A percentile compares a stretch with the other conserved stretches of the same genome.
These are phyloP conservation scores for Stegodyphus mimosarum DNA, from an alignment of 1,140 invertebrate species.

Conservation along the genomic window DNA sequence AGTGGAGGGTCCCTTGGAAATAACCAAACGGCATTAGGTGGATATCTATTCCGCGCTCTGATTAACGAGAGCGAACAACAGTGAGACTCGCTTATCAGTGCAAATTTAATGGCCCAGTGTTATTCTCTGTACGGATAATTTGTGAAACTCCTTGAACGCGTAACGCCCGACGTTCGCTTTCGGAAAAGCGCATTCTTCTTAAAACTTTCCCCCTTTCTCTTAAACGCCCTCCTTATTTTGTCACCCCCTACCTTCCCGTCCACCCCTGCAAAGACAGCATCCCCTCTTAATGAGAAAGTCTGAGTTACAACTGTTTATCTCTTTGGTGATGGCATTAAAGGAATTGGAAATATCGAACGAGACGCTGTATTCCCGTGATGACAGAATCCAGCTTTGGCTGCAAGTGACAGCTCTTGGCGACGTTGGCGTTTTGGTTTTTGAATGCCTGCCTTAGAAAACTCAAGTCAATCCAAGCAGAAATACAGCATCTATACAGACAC, in stretches of 20 bases:
- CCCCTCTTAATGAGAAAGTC: slow-evolving; percentile 59
- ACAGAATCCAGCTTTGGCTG: slow-evolving; percentile 46
- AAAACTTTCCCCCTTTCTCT: slow-evolving; percentile 21
- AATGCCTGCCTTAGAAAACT: not conserved
- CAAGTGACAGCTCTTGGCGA: slow-evolving; percentile 47
- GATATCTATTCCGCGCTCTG: slow-evolving; percentile 54
- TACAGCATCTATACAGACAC: too few relatives aligned
- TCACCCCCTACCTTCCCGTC: slow-evolving; percentile 4
- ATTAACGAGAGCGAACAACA: slow-evolving; percentile 50
- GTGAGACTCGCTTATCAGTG: slow-evolving; percentile 51
- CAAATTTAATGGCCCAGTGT: slow-evolving; percentile 59
- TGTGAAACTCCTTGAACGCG: slow-evolving; percentile 45
- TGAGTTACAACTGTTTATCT: slow-evolving; percentile 60
- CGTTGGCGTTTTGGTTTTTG: slow-evolving; percentile 9
- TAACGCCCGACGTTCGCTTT: not conserved
- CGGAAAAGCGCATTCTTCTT: slow-evolving; percentile 47
- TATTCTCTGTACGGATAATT: slow-evolving; percentile 57
- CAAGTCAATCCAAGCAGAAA: too few relatives aligned
- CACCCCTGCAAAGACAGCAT: slow-evolving; percentile 30
- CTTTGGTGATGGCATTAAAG: slow-evolving; percentile 59
- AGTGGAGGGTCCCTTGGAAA: slow-evolving; percentile 16
- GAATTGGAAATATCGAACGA: slow-evolving; percentile 60
- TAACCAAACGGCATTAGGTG: slow-evolving; percentile 57
- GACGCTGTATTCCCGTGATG: slow-evolving; percentile 20
- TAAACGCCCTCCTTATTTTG: slow-evolving; percentile 38